Base-by-base conservation (phyloP, 2,113 vertebrate species). In the Nyctibius bracteatus region DNA sequence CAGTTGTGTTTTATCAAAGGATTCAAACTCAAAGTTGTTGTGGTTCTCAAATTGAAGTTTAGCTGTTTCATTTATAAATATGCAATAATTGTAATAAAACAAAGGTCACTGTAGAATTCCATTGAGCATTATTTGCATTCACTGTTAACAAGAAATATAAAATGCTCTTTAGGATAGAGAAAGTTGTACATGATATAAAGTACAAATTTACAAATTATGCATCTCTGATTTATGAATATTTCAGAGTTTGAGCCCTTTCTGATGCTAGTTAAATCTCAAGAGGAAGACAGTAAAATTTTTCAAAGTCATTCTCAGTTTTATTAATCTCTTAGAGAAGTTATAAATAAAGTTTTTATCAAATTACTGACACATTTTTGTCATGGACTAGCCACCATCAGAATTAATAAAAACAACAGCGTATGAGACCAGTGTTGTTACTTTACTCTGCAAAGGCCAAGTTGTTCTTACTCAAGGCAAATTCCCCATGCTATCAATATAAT, bases 1-100 rank as follows among this genome's bases (percentile, higher is more conserved):
- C 90, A 94, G 82, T 97, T 93, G 92, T 96, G 86, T 95, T 96
- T 91, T 97, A 92, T 97, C 96, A 97, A 97, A 97, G 91, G 90
- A 95, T 94, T 95, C 88, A 63, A 77, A 96, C 95, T 93, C 90
- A 92, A 94, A 97, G 93, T 95, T 91, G 65, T 90, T 97, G 90
- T 92, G 87, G 90, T 71, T 96, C 86, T 96, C 84, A 93, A 94
- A 94, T 58, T 87, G 79, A 95, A 95, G 87, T 94, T 92, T 66
- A 96, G 87, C 73, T 96, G 75, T 90, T 90, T 97, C 46, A 52
- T 94, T 93, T 97, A 83, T 97, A 96, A 96, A 92, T 96, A 92
- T 96, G 87, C 80, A 97, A 28, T 90, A 94, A 94, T 93, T 97
- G 73, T 90, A 95, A 94, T 96, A 93, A 96, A 96, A 94, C 90